phyloP scores from a whole-genome alignment of 2,888 invertebrate species.

The Lasioglossum calceatum region DNA sequence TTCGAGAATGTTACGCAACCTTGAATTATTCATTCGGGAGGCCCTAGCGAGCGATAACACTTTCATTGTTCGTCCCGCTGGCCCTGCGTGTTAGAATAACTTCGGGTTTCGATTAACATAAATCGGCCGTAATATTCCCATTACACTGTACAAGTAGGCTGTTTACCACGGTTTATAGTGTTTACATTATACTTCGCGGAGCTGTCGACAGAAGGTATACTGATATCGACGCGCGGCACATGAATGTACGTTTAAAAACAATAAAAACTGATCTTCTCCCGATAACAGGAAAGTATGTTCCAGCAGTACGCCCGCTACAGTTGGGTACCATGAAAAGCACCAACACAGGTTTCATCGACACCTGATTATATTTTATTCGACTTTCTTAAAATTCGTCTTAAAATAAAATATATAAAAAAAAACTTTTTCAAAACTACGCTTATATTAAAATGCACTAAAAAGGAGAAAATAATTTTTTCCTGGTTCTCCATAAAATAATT shows the following conservation, averaged over 20 bases:
- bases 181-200: constrained; percentile 29
- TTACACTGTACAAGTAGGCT: constrained; percentile 52
- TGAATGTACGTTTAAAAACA: neutral
- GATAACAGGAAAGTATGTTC: neutral
- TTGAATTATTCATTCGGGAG: constrained; percentile 61
- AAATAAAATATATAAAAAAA: too few relatives aligned
- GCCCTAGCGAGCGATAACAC: constrained; percentile 42
- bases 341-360: too few relatives aligned
- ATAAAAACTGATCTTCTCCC: neutral
- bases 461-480: too few relatives aligned
- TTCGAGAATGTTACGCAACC: constrained; percentile 53
- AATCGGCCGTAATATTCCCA: constrained; percentile 43
- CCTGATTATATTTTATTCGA: too few relatives aligned
- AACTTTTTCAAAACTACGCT: too few relatives aligned
- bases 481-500: too few relatives aligned
- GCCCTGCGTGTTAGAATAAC: constrained; percentile 36
- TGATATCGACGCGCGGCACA: constrained; percentile 14
- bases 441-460: too few relatives aligned
- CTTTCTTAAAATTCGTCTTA: too few relatives aligned
- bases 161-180: constrained; percentile 22
- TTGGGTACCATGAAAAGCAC: neutral
- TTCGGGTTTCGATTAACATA: constrained; percentile 46
- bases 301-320: neutral
- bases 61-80: constrained; percentile 36
- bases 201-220: constrained; percentile 13